A percentile compares a stretch with the other conserved stretches of the same genome.
Conservation (phyloP, 2,888 invertebrate genomes). For the Chrysolina americana region DNA sequence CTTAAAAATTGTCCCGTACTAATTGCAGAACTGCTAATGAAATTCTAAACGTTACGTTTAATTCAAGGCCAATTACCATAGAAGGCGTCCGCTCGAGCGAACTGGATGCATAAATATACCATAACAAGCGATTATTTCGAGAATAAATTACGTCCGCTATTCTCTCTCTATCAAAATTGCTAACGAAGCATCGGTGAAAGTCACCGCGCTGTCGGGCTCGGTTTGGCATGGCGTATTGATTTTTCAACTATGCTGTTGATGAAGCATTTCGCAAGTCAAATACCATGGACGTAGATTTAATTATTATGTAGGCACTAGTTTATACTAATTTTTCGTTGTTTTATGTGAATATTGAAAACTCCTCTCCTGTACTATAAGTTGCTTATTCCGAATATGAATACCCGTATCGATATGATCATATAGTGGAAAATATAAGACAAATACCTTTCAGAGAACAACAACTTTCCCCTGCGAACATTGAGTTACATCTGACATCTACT, state of each 20-base stretch:
- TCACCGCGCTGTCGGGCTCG: slow-evolving; percentile 18
- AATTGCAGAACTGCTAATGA: slow-evolving; percentile 18
- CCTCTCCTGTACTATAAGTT: too few relatives aligned
- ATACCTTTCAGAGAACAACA: too few relatives aligned
- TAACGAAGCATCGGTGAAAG: slow-evolving; percentile 42
- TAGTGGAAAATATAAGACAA: too few relatives aligned
- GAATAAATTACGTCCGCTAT: slow-evolving; percentile 36
- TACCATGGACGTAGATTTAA: background rate
- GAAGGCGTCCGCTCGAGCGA: slow-evolving; percentile 40
- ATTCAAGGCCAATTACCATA: slow-evolving; percentile 50
- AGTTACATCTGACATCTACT: too few relatives aligned
- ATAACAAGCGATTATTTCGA: slow-evolving; percentile 30
- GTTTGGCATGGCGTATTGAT: slow-evolving; percentile 1
- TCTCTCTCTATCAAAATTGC: slow-evolving; percentile 28
- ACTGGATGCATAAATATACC: slow-evolving; percentile 38
- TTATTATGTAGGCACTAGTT: too few relatives aligned
- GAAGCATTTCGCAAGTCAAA: background rate
- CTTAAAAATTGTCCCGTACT: background rate
- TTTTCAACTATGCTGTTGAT: background rate
- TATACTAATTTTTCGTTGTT: too few relatives aligned
- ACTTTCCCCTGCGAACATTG: too few relatives aligned
- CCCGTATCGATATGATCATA: too few relatives aligned
- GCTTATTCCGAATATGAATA: too few relatives aligned
- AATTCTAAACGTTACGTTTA: slow-evolving; percentile 40
- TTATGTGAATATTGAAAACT: too few relatives aligned